Evolutionary conservation across 2,113 vertebrate genomes (phyloP).

Genomic region (Perognathus longimembris): DNA sequence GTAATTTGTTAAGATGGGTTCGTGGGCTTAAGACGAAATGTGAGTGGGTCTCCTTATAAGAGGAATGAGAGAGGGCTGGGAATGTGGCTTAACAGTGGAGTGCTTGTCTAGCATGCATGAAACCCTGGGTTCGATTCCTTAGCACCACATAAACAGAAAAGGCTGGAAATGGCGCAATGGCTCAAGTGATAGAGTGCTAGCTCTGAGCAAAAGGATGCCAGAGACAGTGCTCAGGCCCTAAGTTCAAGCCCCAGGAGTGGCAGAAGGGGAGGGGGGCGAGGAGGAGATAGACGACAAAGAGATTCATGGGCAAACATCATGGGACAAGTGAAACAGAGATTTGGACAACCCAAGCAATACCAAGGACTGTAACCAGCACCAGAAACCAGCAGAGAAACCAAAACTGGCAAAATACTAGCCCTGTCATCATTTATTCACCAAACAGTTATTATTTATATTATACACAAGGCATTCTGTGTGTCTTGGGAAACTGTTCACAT

Average conservation of each 20-base stretch:
- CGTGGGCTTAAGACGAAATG: background rate
- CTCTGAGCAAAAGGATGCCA: too few species aligned
- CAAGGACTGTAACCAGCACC: background rate
- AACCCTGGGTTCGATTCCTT: too few species aligned
- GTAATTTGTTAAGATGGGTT: background rate
- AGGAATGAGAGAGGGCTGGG: too few species aligned
- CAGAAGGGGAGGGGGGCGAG: too few species aligned
- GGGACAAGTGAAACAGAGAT: background rate
- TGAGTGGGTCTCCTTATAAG: background rate
- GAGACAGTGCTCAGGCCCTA: too few species aligned
- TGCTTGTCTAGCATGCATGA: too few species aligned
- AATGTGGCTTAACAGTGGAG: too few species aligned
- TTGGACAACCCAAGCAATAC: background rate
- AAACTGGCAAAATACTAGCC: background rate
- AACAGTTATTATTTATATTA: background rate
- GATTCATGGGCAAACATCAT: background rate
- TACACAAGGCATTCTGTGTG: background rate
- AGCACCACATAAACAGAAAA: too few species aligned
- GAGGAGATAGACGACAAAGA: too few species aligned
- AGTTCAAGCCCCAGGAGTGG: too few species aligned
- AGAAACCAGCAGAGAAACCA: background rate
- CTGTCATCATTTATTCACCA: background rate
- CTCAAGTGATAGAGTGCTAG: too few species aligned
- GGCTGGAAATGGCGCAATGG: too few species aligned
- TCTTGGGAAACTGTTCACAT: conserved; percentile 5